Evolutionary conservation across 2,888 invertebrate species (phyloP), one percentile per base, ranked within the genome.

Genomic region (Zygaena filipendulae): DNA sequence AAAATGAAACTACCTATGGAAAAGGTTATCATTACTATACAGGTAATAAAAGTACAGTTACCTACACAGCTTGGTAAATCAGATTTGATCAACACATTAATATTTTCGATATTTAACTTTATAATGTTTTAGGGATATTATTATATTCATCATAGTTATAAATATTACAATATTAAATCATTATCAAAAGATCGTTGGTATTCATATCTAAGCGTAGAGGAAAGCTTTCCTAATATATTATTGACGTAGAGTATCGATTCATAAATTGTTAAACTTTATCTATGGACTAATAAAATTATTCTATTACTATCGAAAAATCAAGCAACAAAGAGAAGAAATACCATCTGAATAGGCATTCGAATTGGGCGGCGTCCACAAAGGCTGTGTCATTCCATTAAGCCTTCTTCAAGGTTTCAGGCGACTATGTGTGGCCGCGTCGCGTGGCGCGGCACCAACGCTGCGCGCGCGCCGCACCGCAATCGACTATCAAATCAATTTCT

Each of bases 321-420:
- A 74, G 70, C 70, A 77, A 77, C 77, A 79, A 79, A 68, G 71
- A 62, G 64, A 61, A 68, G 71, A 75, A 70, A 75, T 75, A 74
- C 77, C 72, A 75, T 74, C 68, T 79, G 72, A 79, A 79, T 77
- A 69, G 74, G 74, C 77, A 74, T 75, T 71, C 64, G 74, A 77
- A 77, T 77, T 79, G 75, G 77, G 75, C 79, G 79, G 79, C 70
- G 62, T 54, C 60, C 52, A 74, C 77, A 79, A 79, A 77, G 77
- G 67, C 67, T 59, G 57, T 75, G 77, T 77, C 77, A 79, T 74
- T 75, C 75, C 67, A 77, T 79, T 77, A 77, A 74, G 71, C 72
- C 72, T 72, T 61, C 75, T 79, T 77, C 66, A 71, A 69, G 67
- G 58, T 55, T 66, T 63, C 62, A 61, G 58, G 54, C 49, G 59